Evolutionary conservation across 1,140 invertebrate genomes (phyloP), one percentile per base, ranked within the genome.

Genomic region (Pissodes strobi): DNA sequence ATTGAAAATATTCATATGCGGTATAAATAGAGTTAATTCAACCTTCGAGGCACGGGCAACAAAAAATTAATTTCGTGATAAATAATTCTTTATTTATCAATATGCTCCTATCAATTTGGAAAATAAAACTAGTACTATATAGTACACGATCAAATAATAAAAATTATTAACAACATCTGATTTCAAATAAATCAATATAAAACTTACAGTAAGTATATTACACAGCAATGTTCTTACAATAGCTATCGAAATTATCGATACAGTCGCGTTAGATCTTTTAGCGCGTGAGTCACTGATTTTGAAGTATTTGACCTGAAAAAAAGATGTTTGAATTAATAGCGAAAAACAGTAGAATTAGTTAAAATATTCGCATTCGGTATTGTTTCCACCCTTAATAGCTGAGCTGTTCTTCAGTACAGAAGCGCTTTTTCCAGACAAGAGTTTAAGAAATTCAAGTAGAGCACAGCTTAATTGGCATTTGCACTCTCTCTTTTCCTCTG

Each of bases 221-320:
- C 41, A 45, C 17, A 45, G 41, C 19, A 45, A 45, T 45, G 19
- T 45, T 21, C 18, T 45, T 45, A 45, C 5, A 45, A 5, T 45
- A n/a, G n/a, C n/a, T n/a, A n/a, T n/a, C n/a, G n/a, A n/a, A n/a
- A n/a, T 56, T 68, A 93, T 82, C 90, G 88, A 78, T 88, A 93
- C 18, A 92, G 81, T 67, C 90, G 83, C 22, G 88, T 85, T 74
- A 94, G 91, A 68, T 89, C 88, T 78, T 88, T 84, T 52, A 94
- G 72, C 17, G 87, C 85, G 68, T 85, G 79, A 8, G 84, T 85
- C 41, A 93, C 83, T 23, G 84, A 81, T 79, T 91, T 92, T 49
- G 86, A 76, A 68, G 85, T 85, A 39, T 88, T 84, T 34, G 87
- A 84, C 68, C 89, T 92, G 77, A 17, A 86, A 85, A 67, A 70